These are phyloP conservation scores for Phalacrocorax pelagicus DNA, from an alignment of 2,113 vertebrate species.

Conservation along the genomic window DNA sequence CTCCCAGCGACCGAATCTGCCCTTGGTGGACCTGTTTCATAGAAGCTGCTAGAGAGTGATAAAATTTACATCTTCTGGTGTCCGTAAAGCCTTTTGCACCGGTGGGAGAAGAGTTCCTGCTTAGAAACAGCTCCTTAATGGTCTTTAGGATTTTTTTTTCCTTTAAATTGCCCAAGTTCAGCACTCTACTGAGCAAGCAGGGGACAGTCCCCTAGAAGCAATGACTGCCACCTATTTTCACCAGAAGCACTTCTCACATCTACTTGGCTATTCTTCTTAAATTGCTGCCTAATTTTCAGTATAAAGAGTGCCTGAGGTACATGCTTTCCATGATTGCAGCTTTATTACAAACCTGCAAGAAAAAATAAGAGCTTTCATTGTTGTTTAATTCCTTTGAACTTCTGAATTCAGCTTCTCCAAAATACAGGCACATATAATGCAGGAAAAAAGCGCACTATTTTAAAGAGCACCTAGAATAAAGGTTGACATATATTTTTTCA, in stretches of 20 bases:
- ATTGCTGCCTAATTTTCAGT: background rate
- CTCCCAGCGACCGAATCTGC: fast-evolving
- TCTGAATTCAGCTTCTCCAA: background rate
- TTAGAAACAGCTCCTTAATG: background rate
- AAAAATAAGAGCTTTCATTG: background rate
- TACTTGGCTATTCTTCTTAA: constrained; percentile 6
- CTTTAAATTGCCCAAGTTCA: background rate
- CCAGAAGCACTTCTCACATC: background rate
- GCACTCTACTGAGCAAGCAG: background rate
- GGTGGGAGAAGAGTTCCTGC: background rate
- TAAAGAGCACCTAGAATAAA: background rate
- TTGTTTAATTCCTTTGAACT: constrained; percentile 1
- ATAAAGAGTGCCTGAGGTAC: background rate
- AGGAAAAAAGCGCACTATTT: background rate
- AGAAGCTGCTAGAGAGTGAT: background rate
- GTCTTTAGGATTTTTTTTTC: background rate
- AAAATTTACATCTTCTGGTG: background rate
- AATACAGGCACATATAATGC: background rate
- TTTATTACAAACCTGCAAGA: background rate
- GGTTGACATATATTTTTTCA: background rate
- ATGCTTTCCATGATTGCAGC: background rate
- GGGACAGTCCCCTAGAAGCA: background rate
- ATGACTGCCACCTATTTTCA: background rate
- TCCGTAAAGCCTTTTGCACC: background rate
- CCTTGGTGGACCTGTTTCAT: background rate